These are phyloP conservation scores for Sebastes wilsoni DNA, from an alignment of 2,797 vertebrate species.

Conservation along the genomic window DNA sequence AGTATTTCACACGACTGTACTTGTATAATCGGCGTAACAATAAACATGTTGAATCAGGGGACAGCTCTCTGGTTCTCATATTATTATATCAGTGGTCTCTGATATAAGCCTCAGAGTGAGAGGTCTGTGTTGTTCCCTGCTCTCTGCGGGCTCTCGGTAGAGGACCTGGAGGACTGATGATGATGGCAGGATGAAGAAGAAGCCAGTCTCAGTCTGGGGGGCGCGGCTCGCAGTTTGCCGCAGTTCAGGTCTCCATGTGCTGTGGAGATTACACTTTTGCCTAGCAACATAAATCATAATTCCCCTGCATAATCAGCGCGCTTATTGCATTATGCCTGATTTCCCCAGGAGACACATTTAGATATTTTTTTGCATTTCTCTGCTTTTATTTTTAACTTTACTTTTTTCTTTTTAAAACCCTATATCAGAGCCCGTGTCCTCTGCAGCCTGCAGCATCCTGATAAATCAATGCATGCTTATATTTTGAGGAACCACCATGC, in stretches of 20 bases:
- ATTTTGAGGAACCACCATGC: constrained; percentile 52
- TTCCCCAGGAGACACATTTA: not conserved
- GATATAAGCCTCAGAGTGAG: constrained; percentile 48
- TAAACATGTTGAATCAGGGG: not conserved
- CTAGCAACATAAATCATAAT: constrained; percentile 76
- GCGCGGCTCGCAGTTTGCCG: constrained; percentile 83
- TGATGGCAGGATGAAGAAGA: constrained; percentile 66
- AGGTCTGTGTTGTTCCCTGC: not conserved
- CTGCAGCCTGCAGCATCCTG: not conserved
- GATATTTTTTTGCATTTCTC: not conserved
- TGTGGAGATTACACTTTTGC: constrained; percentile 67
- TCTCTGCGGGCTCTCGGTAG: constrained; percentile 69
- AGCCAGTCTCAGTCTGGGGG: constrained; percentile 70
- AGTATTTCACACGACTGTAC: no score
- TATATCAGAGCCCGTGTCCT: not conserved
- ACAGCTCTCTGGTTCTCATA: not conserved
- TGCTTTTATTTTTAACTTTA: not conserved
- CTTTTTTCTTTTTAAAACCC: not conserved
- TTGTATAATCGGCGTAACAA: no score
- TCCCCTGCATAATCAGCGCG: constrained; percentile 26
- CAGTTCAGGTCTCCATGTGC: constrained; percentile 77
- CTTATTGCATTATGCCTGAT: constrained; percentile 3
- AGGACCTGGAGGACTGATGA: constrained; percentile 79
- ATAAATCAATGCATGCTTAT: constrained; percentile 28
- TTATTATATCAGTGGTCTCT: not conserved